Conservation (phyloP, 2,888 invertebrate species). For the Toxonevra muliebris region DNA sequence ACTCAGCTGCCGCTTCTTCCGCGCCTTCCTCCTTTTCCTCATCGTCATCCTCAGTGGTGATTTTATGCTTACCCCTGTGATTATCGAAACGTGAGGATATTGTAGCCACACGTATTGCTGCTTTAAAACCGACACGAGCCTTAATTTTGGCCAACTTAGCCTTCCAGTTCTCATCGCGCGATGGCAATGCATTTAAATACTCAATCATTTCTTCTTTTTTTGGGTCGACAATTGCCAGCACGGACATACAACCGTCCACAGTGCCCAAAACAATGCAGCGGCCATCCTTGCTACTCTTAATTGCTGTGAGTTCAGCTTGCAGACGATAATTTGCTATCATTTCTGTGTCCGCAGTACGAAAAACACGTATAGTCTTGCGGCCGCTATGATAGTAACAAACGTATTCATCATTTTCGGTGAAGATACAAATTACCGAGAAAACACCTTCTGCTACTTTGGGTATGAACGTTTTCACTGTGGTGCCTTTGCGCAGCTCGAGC, state of each 20-base stretch:
- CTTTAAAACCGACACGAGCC: conserved; percentile 74
- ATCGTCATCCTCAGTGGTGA: conserved; percentile 42
- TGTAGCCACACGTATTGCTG: conserved; percentile 72
- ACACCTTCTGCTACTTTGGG: conserved; percentile 96
- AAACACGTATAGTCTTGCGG: conserved; percentile 90
- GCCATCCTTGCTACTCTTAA: conserved; percentile 81
- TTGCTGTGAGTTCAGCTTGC: conserved; percentile 87
- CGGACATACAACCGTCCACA: conserved; percentile 92
- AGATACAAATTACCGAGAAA: conserved; percentile 93
- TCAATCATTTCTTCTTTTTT: conserved; percentile 72
- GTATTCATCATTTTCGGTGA: conserved; percentile 93
- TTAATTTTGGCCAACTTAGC: conserved; percentile 73
- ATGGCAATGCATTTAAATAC: conserved; percentile 74
- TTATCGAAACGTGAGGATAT: conserved; percentile 63
- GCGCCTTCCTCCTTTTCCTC: conserved; percentile 11
- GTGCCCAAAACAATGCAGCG: conserved; percentile 87
- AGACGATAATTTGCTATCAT: conserved; percentile 93
- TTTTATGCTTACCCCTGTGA: conserved; percentile 43
- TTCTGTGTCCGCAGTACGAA: conserved; percentile 88
- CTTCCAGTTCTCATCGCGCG: conserved; percentile 77
- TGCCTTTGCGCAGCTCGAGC: conserved; percentile 89
- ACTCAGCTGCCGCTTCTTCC: conserved; percentile 7
- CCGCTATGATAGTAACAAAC: conserved; percentile 98
- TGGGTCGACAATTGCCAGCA: conserved; percentile 83
- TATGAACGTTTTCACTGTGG: conserved; percentile 88